Evolutionary conservation across 1,140 invertebrate species (phyloP), one percentile per base, ranked within the genome.

Genomic region (Platorchestia sp.): DNA sequence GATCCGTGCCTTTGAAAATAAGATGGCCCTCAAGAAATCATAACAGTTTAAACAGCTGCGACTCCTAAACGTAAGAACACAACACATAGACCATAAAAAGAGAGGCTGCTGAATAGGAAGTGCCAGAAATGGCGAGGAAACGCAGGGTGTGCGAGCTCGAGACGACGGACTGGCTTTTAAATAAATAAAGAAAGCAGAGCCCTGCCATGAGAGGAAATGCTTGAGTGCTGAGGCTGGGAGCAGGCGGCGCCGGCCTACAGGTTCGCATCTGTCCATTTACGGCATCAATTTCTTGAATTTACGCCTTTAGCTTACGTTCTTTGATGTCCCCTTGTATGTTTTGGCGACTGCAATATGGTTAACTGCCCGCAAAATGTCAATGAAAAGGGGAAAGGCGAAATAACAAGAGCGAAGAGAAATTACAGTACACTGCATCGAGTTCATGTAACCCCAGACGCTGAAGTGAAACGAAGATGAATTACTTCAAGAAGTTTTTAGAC

Each of bases 91-190:
- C 59, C 59, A 10, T 75, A 75, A 75, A 75, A 75, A 75, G 59
- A 75, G 59, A 86, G 5, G 87, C 87, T 16, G 87, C 41, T 42
- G 5, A 89, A 44, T 89, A 89, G 87, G 87, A 89, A 89, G 87
- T 89, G 87, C 87, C 87, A 89, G 41, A 89, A 89, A 89, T 89
- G 87, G 87, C 87, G 87, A 89, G 87, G 87, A 89, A 89, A 89
- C 87, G 87, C 87, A 89, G 87, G 41, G 87, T 89, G 87, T 89
- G 87, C 27, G 41, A 89, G 87, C n/a, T 14, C 41, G 3, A 75
- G 59, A 75, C 59, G 59, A 75, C 59, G 59, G 59, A 27, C 27
- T n/a, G 59, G 59, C 59, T 75, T 75, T 75, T 75, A 75, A 75
- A 75, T 75, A 75, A 75, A 75, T 75, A 75, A 75, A 75, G 59